Evolutionary conservation across 1,140 invertebrate genomes (phyloP), one percentile per base, ranked within the genome.

Genomic region (fruit fly (Drosophila melanogaster)): DNA sequence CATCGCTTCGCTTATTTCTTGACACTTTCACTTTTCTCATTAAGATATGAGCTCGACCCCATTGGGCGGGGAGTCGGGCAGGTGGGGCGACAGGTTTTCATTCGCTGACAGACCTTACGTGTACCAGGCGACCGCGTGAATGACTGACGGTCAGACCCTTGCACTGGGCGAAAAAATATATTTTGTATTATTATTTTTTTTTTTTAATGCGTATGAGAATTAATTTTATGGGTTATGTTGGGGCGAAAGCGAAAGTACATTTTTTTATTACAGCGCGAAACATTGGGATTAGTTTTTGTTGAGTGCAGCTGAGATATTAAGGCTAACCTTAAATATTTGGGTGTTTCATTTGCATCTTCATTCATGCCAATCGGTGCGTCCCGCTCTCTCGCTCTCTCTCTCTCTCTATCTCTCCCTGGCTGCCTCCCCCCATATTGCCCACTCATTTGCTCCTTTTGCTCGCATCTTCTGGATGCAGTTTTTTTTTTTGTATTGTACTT

Each of bases 11-110:
- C 65, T 72, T 61, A 56, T 87, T 87, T 87, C 76, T 87, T 87
- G 83, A 87, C 83, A 87, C 83, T 87, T 76, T 76, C 72, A 76
- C 83, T 87, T 87, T 87, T 87, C 84, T 87, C 83, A 87, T 87
- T 87, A 83, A 87, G 86, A 83, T 86, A 73, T 76, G 78, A 62
- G 78, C 69, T 61, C 69, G 51, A 60, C 59, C 59, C 64, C 17
- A n/a, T 33, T 50, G 35, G 19, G 33, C 33, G 38, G 44, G 44
- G 58, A 30, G 58, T 50, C 47, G 47, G 47, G 26, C 47, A 58
- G 57, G 60, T 57, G 44, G 38, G 62, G 59, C 60, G 77, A 71
- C 72, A 65, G 71, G 77, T 79, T 79, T 67, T 65, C 30, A 65
- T 35, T 44, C 38, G 51, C 40, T 76, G 72, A 60, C 72, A 67